Evolutionary conservation across 2,797 vertebrate genomes (phyloP).

Genomic region (Poeciliopsis turneri): DNA sequence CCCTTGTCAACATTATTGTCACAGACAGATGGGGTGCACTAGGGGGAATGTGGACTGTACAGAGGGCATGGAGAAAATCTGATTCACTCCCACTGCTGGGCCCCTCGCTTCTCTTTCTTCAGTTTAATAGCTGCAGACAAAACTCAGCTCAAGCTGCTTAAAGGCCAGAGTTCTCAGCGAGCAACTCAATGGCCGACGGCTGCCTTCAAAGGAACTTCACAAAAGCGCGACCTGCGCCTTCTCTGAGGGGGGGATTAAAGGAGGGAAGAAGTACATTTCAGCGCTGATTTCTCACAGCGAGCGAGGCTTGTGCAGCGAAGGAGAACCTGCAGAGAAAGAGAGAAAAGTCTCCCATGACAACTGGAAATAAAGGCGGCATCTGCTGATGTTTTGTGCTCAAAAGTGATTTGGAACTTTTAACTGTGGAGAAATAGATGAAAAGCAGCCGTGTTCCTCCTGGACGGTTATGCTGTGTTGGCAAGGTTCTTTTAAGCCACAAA

Average conservation of each 20-base stretch:
- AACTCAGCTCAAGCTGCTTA: slow-evolving; percentile 68
- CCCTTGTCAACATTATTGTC: slow-evolving; percentile 67
- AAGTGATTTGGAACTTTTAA: slow-evolving; percentile 32
- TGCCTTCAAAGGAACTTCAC: slow-evolving; percentile 66
- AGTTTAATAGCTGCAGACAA: slow-evolving; percentile 70
- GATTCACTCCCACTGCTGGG: slow-evolving; percentile 60
- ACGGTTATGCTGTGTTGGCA: slow-evolving; percentile 31
- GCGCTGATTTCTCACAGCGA: slow-evolving; percentile 32
- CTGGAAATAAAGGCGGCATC: slow-evolving; percentile 56
- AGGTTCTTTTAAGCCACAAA: slow-evolving; percentile 33
- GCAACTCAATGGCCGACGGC: slow-evolving; percentile 62
- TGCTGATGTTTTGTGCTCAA: slow-evolving; percentile 59
- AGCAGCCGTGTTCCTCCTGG: slow-evolving; percentile 26
- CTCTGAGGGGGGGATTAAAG: slow-evolving; percentile 51
- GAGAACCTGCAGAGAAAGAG: slow-evolving; percentile 45
- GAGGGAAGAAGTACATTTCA: slow-evolving; percentile 45
- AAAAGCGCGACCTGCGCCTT: slow-evolving; percentile 64
- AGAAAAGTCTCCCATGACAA: slow-evolving; percentile 46
- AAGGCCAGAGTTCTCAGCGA: slow-evolving; percentile 50
- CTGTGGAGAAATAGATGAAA: slow-evolving; percentile 20
- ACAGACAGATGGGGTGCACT: slow-evolving; percentile 65
- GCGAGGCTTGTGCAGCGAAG: slow-evolving; percentile 53
- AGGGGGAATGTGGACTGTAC: slow-evolving; percentile 55
- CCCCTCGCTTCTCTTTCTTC: slow-evolving; percentile 64
- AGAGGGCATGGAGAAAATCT: slow-evolving; percentile 48